phyloP scores from a whole-genome alignment of 1,140 invertebrate genomes.

The Ladona fulva region DNA sequence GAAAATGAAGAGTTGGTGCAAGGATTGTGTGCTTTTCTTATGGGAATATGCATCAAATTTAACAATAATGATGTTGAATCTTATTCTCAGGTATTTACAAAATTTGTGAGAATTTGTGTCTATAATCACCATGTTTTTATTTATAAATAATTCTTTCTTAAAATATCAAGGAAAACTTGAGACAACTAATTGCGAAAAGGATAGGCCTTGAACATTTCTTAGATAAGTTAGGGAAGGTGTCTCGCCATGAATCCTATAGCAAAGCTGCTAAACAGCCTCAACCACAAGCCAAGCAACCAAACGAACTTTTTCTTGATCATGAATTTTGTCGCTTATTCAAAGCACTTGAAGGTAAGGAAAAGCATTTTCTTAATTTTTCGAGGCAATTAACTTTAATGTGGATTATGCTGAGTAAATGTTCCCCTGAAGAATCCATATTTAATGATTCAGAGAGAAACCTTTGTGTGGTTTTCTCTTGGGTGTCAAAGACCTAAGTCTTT shows the following conservation, averaged over 20 bases:
- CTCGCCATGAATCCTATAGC: constrained; percentile 83
- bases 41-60: constrained; percentile 86
- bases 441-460: too few species aligned
- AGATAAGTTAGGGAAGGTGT: constrained; percentile 76
- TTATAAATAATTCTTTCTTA: background rate
- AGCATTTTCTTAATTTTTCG: too few species aligned
- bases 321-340: constrained; percentile 90
- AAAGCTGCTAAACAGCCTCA: constrained; percentile 89
- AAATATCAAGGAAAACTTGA: constrained; percentile 57
- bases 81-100: constrained; percentile 55
- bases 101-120: background rate
- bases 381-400: too few species aligned
- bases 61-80: constrained; percentile 79
- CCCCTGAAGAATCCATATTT: too few species aligned
- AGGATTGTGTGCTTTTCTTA: constrained; percentile 87
- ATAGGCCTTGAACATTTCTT: constrained; percentile 86
- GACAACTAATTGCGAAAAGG: constrained; percentile 78
- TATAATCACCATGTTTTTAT: background rate
- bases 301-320: constrained; percentile 84
- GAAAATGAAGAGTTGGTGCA: constrained; percentile 81
- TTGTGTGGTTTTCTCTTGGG: too few species aligned
- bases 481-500: too few species aligned
- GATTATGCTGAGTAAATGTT: too few species aligned
- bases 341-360: constrained; percentile 43
- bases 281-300: constrained; percentile 59